Percentiles rank a stretch among this genome's conserved stretches.
Conservation (phyloP, 1,140 invertebrate genomes). For the Aphaenogaster rudis region DNA sequence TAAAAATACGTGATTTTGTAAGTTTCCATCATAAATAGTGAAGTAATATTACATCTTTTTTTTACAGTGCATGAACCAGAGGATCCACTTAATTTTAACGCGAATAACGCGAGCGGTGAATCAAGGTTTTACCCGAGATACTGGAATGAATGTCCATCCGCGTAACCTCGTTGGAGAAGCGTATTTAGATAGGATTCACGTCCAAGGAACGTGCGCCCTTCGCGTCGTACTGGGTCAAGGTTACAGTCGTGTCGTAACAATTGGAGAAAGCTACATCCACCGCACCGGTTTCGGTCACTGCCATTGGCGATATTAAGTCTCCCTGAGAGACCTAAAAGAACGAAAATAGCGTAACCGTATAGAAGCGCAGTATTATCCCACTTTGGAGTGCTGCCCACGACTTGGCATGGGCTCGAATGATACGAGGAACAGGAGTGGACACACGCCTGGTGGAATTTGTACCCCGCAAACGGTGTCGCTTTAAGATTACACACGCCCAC, state of each 20-base stretch:
- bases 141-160: not conserved
- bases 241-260: not conserved
- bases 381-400: constrained; percentile 54
- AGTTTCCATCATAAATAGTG: no score
- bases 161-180: not conserved
- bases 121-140: not conserved
- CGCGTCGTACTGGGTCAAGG: constrained; percentile 20
- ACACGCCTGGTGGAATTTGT: constrained; percentile 48
- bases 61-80: not conserved
- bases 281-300: constrained; percentile 21
- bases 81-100: not conserved
- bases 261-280: not conserved
- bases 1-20: no score
- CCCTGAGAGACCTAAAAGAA: not conserved
- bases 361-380: constrained; percentile 15
- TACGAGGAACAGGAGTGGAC: not conserved
- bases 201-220: not conserved
- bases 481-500: not conserved
- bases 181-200: not conserved
- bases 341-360: constrained; percentile 37
- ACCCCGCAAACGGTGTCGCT: not conserved
- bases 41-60: no score
- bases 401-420: not conserved
- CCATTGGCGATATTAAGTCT: not conserved
- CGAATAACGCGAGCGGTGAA: not conserved